Percentiles rank a stretch among this genome's conserved stretches.
phyloP scores from a whole-genome alignment of 1,140 invertebrate species.

The Cydia splendana region DNA sequence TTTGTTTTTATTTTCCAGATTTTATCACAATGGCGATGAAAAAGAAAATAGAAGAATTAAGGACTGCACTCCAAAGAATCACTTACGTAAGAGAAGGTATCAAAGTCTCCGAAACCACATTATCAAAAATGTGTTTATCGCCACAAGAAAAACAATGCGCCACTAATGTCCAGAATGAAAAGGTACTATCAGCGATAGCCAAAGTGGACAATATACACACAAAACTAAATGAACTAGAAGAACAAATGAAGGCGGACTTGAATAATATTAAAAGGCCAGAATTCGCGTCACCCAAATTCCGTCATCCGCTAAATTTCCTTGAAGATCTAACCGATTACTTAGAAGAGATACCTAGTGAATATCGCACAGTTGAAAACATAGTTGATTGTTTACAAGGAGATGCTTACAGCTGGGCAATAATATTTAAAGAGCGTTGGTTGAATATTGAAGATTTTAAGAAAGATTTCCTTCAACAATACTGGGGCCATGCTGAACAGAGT shows the following conservation, averaged over 20 bases:
- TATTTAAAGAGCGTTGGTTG: slow-evolving; percentile 32
- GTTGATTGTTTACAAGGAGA: slow-evolving; percentile 11
- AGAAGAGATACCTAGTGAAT: neutral
- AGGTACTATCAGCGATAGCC: neutral
- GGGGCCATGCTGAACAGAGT: slow-evolving; percentile 40
- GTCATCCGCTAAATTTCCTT: neutral
- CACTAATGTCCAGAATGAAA: neutral
- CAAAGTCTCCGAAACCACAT: neutral
- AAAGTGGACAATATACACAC: neutral
- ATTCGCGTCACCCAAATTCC: neutral
- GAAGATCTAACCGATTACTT: slow-evolving; percentile 1
- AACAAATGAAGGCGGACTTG: neutral
- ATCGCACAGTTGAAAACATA: neutral
- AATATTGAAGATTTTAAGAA: slow-evolving; percentile 39
- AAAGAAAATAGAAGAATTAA: neutral
- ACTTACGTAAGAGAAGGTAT: neutral
- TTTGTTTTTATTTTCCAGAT: neutral
- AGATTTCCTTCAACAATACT: slow-evolving; percentile 39
- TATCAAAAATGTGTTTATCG: neutral
- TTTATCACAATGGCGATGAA: neutral
- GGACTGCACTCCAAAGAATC: neutral
- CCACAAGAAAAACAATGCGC: neutral
- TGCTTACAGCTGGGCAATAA: neutral
- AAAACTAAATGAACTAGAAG: neutral
- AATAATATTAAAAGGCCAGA: slow-evolving; percentile 8